Percentiles rank a stretch among this genome's conserved stretches.
Evolutionary conservation across 2,113 vertebrate species (phyloP).

Genomic region (Hylia prasina): DNA sequence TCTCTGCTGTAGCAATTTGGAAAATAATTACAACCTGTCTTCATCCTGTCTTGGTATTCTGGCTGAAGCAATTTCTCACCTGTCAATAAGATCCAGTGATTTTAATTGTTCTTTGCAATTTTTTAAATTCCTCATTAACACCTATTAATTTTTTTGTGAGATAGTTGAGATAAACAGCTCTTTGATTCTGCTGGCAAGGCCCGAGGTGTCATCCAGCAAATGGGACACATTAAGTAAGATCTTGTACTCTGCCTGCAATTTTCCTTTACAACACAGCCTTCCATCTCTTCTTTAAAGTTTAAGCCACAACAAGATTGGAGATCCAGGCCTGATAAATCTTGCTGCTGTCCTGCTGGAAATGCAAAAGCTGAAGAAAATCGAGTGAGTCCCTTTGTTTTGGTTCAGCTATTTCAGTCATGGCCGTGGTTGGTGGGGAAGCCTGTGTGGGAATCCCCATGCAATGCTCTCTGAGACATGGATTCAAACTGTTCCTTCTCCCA

Average conservation of each 20-base stretch:
- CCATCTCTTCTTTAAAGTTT: constrained; percentile 70
- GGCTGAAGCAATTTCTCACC: neutral
- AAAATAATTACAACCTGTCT: neutral
- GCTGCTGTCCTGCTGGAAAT: constrained; percentile 69
- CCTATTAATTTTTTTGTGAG: neutral
- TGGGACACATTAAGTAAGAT: neutral
- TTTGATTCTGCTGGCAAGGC: neutral
- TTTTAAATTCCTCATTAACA: neutral
- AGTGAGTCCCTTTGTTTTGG: constrained; percentile 69
- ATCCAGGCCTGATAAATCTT: constrained; percentile 72
- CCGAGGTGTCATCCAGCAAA: neutral
- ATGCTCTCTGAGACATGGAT: neutral
- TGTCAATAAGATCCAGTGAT: neutral
- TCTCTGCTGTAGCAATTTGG: neutral
- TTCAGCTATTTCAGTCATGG: rapidly evolving
- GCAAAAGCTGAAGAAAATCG: constrained; percentile 74
- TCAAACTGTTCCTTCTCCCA: neutral
- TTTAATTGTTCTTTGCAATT: neutral
- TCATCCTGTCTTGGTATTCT: neutral
- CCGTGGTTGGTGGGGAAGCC: neutral
- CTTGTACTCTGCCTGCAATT: neutral
- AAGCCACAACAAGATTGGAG: constrained; percentile 75
- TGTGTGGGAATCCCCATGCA: neutral
- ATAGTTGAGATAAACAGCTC: neutral
- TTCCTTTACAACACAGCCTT: neutral